A percentile compares a stretch with the other conserved stretches of the same genome.
Conservation (phyloP, 2,888 invertebrate species). For the Chloroclysta siterata region DNA sequence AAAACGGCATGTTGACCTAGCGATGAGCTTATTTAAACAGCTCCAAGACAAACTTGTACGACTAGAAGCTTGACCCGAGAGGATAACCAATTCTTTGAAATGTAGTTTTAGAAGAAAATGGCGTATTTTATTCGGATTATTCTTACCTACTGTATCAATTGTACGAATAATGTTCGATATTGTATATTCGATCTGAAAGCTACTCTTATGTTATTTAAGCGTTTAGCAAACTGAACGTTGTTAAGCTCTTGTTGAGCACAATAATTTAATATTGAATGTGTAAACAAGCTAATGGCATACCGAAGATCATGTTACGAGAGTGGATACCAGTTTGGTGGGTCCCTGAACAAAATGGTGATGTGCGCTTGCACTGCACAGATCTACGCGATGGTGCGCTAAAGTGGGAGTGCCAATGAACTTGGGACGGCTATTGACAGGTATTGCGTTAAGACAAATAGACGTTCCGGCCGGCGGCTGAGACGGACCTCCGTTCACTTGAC, state of each 20-base stretch:
- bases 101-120: not conserved
- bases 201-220: constrained; percentile 51
- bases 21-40: constrained; percentile 19
- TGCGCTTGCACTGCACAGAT: constrained; percentile 75
- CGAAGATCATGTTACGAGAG: constrained; percentile 73
- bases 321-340: constrained; percentile 74
- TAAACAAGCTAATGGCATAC: constrained; percentile 80
- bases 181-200: constrained; percentile 45
- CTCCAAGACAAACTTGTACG: constrained; percentile 6
- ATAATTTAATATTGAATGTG: constrained; percentile 76
- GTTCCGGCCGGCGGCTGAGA: constrained; percentile 77
- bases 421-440: constrained; percentile 82
- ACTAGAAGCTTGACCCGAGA: constrained; percentile 14
- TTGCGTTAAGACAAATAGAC: constrained; percentile 84
- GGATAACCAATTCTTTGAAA: not conserved
- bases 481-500: constrained; percentile 81
- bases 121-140: not conserved
- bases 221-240: constrained; percentile 57
- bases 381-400: constrained; percentile 80
- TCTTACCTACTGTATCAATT: not conserved
- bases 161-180: not conserved
- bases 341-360: constrained; percentile 64
- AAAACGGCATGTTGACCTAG: constrained; percentile 15
- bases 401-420: constrained; percentile 83
- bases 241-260: constrained; percentile 66